Evolutionary conservation across 2,888 invertebrate species (phyloP).

Genomic region (Eugnorisma glareosa): DNA sequence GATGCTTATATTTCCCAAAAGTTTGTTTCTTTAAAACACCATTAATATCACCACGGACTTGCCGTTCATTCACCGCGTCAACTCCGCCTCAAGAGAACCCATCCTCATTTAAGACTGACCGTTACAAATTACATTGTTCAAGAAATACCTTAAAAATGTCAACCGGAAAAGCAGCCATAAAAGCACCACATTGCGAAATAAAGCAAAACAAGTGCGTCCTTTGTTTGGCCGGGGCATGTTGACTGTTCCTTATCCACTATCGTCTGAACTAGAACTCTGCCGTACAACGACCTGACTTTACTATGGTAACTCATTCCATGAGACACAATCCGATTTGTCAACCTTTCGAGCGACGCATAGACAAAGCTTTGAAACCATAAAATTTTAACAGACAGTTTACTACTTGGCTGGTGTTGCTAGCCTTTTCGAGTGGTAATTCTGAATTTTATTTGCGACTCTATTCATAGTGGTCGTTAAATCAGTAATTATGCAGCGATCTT

Average conservation of each 20-base stretch:
- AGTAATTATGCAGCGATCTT: constrained; percentile 56
- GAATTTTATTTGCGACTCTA: constrained; percentile 42
- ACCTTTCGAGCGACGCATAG: constrained; percentile 38
- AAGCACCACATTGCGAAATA: constrained; percentile 84
- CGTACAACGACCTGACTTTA: constrained; percentile 81
- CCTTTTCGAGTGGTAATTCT: constrained; percentile 7
- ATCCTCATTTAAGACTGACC: constrained; percentile 42
- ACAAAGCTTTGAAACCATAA: constrained; percentile 48
- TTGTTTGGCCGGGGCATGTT: constrained; percentile 85
- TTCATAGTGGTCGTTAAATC: constrained; percentile 41
- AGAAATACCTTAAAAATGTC: constrained; percentile 72
- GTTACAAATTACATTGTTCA: constrained; percentile 60
- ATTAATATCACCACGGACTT: background rate
- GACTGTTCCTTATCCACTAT: constrained; percentile 88
- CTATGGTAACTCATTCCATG: constrained; percentile 69
- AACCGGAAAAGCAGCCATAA: constrained; percentile 81
- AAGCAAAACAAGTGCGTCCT: constrained; percentile 86
- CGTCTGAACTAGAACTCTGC: constrained; percentile 82
- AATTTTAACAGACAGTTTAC: constrained; percentile 52
- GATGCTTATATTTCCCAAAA: background rate
- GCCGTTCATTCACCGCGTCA: constrained; percentile 9
- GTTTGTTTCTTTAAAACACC: background rate
- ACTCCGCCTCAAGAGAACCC: constrained; percentile 15
- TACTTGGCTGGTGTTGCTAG: constrained; percentile 18
- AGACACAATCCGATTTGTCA: constrained; percentile 50